phyloP scores from a whole-genome alignment of 2,888 invertebrate genomes.

The Pristionchus fissidentatus region DNA sequence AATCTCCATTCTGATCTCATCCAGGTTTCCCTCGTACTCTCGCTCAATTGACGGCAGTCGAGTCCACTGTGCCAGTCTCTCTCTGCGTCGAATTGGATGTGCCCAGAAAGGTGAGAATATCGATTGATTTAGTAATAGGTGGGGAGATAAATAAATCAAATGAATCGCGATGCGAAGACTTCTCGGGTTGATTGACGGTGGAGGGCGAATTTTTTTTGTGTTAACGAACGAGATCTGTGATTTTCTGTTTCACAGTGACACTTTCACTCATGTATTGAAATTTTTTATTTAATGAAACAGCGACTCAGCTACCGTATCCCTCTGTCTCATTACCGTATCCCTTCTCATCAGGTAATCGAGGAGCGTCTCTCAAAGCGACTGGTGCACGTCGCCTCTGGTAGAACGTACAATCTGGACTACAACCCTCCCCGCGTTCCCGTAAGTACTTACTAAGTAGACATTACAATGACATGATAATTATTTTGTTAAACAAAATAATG shows the following conservation, averaged over 20 bases:
- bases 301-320: no score
- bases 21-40: slow-evolving; percentile 48
- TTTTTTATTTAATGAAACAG: no score
- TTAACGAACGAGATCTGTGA: no score
- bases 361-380: slow-evolving; percentile 45
- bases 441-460: neutral
- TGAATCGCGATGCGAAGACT: neutral
- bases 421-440: slow-evolving; percentile 45
- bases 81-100: slow-evolving; percentile 49
- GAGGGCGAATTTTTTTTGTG: no score
- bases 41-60: slow-evolving; percentile 34
- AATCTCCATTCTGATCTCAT: neutral
- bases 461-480: no score
- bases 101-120: slow-evolving; percentile 44
- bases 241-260: no score
- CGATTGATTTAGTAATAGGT: neutral
- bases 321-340: no score
- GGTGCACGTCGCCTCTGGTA: slow-evolving; percentile 40
- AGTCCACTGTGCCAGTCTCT: slow-evolving; percentile 39
- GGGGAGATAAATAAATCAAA: neutral
- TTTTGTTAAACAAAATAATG: neutral
- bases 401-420: slow-evolving; percentile 49
- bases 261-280: no score
- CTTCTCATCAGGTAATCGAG: slow-evolving; percentile 35
- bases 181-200: no score